Base-by-base conservation (phyloP, 2,113 vertebrate species). In the Tupaia chinensis region DNA sequence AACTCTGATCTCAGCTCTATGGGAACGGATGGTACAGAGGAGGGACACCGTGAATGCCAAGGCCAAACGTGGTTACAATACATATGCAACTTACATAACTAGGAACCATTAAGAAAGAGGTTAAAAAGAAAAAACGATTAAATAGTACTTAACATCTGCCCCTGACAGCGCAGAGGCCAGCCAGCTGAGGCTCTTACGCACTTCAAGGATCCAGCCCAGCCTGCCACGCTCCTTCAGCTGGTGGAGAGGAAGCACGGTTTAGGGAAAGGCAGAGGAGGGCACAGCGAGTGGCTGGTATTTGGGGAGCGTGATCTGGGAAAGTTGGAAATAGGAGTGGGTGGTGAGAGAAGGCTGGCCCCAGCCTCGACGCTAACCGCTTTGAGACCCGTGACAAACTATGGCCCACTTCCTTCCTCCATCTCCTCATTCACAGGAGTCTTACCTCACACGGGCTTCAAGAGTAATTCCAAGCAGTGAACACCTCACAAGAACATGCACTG, bases 31-130 rank as follows among this genome's bases (percentile, higher is more conserved):
- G 32, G 53, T 25, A 13, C 3, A 19, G 14, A 66, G 63, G 8
- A 53, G 19, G 58, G 69, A 10, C 13, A 11, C 5, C 17, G 29
- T 32, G 0, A n/a, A 1, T 1, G 0, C 25, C 54, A 17, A n/a
- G 80, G 85, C 29, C 73, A 23, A 58, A 14, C 14, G n/a, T 0
- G 2, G 32, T 32, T 1, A 29, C 1, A 32, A 63, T 11, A 0
- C 3, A 4, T 53, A 6, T 44, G 72, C 5, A 29, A 58, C 15
- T 32, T 29, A 22, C 1, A 11, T 16, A 74, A 63, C 32, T 54
- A 79, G 61, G 23, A 79, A 11, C 66, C 69, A 56, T 11, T 20
- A 13, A 54, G 68, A 66, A 53, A 68, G 9, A 13, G 44, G 44
- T 44, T 44, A 44, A 44, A 44, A 44, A 44, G 44, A 5, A 19